A percentile compares a stretch with the other conserved stretches of the same genome.
These are phyloP conservation scores for Leptinotarsa texana DNA, from an alignment of 1,140 invertebrate genomes.

Conservation along the genomic window DNA sequence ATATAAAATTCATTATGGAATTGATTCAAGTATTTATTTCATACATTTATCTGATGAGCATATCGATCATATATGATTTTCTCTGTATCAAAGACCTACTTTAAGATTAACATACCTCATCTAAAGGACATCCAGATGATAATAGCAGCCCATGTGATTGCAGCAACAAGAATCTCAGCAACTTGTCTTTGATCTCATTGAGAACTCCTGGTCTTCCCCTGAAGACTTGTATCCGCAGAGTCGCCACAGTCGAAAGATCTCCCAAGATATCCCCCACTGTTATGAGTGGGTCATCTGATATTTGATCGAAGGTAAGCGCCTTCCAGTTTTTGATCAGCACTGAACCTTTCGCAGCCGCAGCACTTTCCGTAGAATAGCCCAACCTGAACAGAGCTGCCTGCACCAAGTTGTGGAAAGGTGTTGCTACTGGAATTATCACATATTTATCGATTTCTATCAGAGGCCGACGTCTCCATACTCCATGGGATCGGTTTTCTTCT, in stretches of 20 bases:
- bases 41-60: too few species aligned
- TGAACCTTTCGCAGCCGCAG: conserved; percentile 79
- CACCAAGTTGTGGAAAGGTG: conserved; percentile 83
- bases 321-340: conserved; percentile 94
- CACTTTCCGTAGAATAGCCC: conserved; percentile 76
- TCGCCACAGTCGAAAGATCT: conserved; percentile 88
- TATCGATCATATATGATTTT: too few species aligned
- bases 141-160: conserved; percentile 85
- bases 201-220: conserved; percentile 76
- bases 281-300: conserved; percentile 81
- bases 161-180: conserved; percentile 82
- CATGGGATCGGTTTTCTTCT: conserved; percentile 63
- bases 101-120: conserved; percentile 71
- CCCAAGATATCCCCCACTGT: conserved; percentile 92
- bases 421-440: conserved; percentile 89
- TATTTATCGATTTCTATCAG: conserved; percentile 87
- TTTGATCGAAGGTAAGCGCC: conserved; percentile 84
- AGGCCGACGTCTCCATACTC: conserved; percentile 65
- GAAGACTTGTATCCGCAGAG: conserved; percentile 85
- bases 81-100: neutral
- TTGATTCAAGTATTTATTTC: too few species aligned
- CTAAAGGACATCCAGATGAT: conserved; percentile 87
- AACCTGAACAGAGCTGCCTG: conserved; percentile 76
- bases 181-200: conserved; percentile 90
- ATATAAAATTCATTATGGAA: too few species aligned